Evolutionary conservation across 2,113 vertebrate genomes (phyloP).

Genomic region (Proteles cristata): DNA sequence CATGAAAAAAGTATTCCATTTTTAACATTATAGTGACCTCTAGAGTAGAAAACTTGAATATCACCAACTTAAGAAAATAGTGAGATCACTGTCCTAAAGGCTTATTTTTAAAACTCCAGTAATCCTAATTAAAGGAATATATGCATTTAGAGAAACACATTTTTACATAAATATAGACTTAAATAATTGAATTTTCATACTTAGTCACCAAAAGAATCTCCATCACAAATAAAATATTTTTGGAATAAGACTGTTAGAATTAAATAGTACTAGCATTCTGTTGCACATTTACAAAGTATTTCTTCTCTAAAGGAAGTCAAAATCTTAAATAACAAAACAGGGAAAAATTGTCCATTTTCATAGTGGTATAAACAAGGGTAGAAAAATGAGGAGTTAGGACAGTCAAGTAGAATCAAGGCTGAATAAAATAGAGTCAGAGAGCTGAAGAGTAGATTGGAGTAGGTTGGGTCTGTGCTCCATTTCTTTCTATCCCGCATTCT

Average conservation of each 20-base stretch:
- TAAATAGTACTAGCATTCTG: background rate
- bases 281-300: background rate
- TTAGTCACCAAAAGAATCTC: background rate
- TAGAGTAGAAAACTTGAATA: conserved; percentile 83
- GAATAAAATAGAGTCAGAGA: background rate
- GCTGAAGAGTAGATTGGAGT: background rate
- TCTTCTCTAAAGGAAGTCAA: background rate
- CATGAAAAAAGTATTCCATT: conserved; percentile 78
- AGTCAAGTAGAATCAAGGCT: background rate
- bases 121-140: background rate
- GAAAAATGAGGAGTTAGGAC: background rate
- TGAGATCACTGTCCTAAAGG: background rate
- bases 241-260: background rate
- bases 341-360: background rate
- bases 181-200: conserved; percentile 41
- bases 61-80: conserved; percentile 52
- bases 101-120: conserved; percentile 38
- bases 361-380: background rate
- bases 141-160: background rate
- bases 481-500: background rate
- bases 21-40: conserved; percentile 88
- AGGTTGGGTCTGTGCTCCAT: background rate
- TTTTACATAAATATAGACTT: conserved; percentile 38
- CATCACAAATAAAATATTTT: background rate
- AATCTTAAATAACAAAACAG: background rate